Evolutionary conservation across 53 echinoderm and acorn worm species (phyloP).

Genomic region (Temnopleurus reevesii): DNA sequence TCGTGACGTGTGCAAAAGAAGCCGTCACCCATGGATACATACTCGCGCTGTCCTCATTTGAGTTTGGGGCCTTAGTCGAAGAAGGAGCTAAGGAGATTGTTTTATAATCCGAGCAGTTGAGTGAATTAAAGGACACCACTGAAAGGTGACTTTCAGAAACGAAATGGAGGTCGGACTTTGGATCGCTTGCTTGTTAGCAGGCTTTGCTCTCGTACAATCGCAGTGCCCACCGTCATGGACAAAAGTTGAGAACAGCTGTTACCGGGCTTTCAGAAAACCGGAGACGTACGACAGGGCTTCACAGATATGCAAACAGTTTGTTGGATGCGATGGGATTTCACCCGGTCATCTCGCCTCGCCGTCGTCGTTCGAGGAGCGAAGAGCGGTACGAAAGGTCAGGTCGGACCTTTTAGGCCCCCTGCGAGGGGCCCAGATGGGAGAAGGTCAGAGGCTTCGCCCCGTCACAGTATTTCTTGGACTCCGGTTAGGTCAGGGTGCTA

Average conservation of each 20-base stretch:
- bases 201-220: not conserved
- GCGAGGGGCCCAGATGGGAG: constrained; percentile 4
- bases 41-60: not conserved
- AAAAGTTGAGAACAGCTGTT: constrained; percentile 45
- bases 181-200: constrained; percentile 46
- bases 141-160: not conserved
- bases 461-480: constrained; percentile 17
- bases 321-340: constrained; percentile 49
- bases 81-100: not conserved
- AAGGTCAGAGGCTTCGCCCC: constrained; percentile 44
- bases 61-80: not conserved
- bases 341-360: constrained; percentile 36
- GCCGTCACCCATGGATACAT: not conserved
- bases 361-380: constrained; percentile 26
- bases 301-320: not conserved
- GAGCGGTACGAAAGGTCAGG: constrained; percentile 24
- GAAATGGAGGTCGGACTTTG: constrained; percentile 50
- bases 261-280: constrained; percentile 25
- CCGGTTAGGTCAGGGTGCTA: constrained; percentile 33
- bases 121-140: not conserved
- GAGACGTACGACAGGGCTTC: constrained; percentile 30
- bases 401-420: constrained; percentile 5
- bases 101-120: not conserved
- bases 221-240: constrained; percentile 48
- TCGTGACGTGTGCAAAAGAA: constrained; percentile 31